These are phyloP conservation scores for Parnassius smintheus DNA, from an alignment of 2,888 invertebrate genomes.

Conservation along the genomic window DNA sequence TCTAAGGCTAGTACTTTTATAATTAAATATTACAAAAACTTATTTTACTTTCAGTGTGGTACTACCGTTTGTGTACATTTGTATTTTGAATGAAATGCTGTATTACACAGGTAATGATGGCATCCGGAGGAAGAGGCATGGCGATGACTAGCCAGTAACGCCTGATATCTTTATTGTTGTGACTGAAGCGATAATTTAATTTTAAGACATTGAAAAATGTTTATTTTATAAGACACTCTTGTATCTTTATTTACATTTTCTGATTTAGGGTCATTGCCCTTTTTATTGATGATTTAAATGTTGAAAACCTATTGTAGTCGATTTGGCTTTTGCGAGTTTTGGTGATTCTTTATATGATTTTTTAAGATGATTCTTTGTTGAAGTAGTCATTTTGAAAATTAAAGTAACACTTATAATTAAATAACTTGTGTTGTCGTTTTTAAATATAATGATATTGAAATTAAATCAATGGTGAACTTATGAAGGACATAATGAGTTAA, in stretches of 20 bases:
- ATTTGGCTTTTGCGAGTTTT: too few relatives aligned
- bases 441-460: too few relatives aligned
- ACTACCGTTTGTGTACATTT: slow-evolving; percentile 18
- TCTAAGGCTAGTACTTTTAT: neutral
- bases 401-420: too few relatives aligned
- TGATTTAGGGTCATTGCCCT: slow-evolving; percentile 58
- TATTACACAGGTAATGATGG: slow-evolving; percentile 22
- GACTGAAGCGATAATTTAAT: slow-evolving; percentile 8
- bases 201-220: neutral
- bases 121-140: slow-evolving; percentile 39
- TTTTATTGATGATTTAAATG: slow-evolving; percentile 28
- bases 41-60: neutral
- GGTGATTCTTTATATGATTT: too few relatives aligned
- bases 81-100: slow-evolving; percentile 29
- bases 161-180: slow-evolving; percentile 12
- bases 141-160: slow-evolving; percentile 35
- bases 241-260: slow-evolving; percentile 49
- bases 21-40: too few relatives aligned
- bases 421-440: too few relatives aligned
- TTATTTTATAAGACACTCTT: too few relatives aligned
- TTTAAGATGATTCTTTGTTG: too few relatives aligned
- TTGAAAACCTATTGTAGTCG: too few relatives aligned
- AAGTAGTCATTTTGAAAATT: too few relatives aligned
- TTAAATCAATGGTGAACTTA: too few relatives aligned
- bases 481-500: too few relatives aligned